Base-by-base conservation (phyloP, 2,888 invertebrate genomes). In the Emmelina monodactyla region DNA sequence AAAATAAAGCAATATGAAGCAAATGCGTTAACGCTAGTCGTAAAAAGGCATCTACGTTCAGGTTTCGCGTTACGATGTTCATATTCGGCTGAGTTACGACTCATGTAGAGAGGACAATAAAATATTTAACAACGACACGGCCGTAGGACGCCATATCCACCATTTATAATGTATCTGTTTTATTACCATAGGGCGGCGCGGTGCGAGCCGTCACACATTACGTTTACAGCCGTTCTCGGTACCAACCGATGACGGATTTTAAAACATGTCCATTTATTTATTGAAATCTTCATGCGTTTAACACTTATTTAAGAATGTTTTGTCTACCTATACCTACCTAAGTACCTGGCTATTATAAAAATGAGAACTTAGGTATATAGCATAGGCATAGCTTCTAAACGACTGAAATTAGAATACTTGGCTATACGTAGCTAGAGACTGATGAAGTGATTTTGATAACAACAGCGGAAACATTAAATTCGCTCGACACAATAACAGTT, bases 131-230 rank as follows among this genome's bases (percentile, higher is more conserved):
- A 64, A 63, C 70, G 62, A 55, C 65, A 67, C 68, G 56, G 59
- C 51, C 50, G 54, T 63, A 62, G 67, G 63, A 53, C n/a, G 58
- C 62, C 56, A 51, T 54, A 58, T 57, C 59, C 65, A 55, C 69
- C 59, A 70, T 72, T 71, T 71, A 69, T 69, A 68, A 71, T 71
- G 62, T 65, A 60, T 60, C 62, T 63, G 49, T 67, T 68, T 72
- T 73, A 71, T 72, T 67, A 62, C 63, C 64, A 62, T 66, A 63
- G 63, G 64, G 61, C 50, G 51, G 51, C 33, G 39, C 19, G 32
- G n/a, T 13, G 9, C 34, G 31, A 22, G 10, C 29, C 28, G 25
- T 2, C 22, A 28, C 22, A 22, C 28, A 28, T 28, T 29, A 28
- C 29, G 32, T 30, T 22, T 22, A 15, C 35, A 25, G 25, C 33